These are phyloP conservation scores for Nebria ingens DNA, from an alignment of 1,140 invertebrate genomes.

Conservation along the genomic window DNA sequence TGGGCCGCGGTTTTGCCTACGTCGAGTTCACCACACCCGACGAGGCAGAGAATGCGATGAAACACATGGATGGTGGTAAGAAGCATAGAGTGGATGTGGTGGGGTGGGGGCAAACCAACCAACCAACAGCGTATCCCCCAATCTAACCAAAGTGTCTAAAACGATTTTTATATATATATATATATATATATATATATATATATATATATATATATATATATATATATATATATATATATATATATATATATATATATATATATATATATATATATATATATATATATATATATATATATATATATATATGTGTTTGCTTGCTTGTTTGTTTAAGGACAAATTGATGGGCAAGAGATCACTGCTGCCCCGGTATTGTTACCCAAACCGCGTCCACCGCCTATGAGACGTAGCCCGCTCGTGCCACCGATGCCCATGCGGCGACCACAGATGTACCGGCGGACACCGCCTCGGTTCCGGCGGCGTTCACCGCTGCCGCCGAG, in stretches of 20 bases:
- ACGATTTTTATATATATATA: not conserved
- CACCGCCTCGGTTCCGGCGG: conserved; percentile 47
- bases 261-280: conserved; percentile 11
- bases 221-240: too few relatives aligned
- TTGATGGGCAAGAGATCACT: conserved; percentile 89
- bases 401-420: conserved; percentile 50
- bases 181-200: not conserved
- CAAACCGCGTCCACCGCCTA: conserved; percentile 52
- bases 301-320: not conserved
- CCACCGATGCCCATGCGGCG: conserved; percentile 47
- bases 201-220: too few relatives aligned
- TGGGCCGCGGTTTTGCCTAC: conserved; percentile 85
- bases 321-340: conserved; percentile 46
- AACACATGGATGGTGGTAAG: conserved; percentile 91
- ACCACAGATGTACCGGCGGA: conserved; percentile 41
- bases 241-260: too few relatives aligned
- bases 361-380: conserved; percentile 80
- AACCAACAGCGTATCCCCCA: not conserved
- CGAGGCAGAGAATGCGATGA: conserved; percentile 96
- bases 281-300: too few relatives aligned
- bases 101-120: conserved; percentile 9
- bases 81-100: not conserved
- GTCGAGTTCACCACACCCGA: conserved; percentile 89
- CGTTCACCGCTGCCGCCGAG: conserved; percentile 46
- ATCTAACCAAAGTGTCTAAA: not conserved